Conservation (phyloP, 1,140 invertebrate species). For the Aphaenogaster ashmeadi region DNA sequence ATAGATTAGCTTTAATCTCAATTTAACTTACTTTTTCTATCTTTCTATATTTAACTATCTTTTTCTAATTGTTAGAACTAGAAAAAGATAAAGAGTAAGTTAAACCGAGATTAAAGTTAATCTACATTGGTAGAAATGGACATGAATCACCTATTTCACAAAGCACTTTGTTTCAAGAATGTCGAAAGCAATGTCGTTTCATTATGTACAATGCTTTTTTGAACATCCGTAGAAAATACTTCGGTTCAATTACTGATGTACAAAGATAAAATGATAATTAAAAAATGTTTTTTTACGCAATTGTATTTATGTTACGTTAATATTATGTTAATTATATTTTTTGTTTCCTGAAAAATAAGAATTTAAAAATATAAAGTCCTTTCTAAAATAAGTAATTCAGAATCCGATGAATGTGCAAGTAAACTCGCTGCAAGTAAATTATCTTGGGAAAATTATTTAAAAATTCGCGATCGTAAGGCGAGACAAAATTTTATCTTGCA, state of each 20-base stretch:
- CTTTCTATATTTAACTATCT: no score
- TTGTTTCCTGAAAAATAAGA: neutral
- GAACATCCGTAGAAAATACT: neutral
- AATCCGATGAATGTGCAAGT: neutral
- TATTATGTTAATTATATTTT: neutral
- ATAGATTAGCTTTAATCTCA: no score
- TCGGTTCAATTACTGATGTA: neutral
- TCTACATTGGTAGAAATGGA: no score
- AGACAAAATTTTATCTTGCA: neutral
- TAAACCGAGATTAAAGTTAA: no score
- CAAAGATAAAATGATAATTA: constrained; percentile 1
- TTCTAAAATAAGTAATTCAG: neutral
- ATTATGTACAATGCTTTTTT: neutral
- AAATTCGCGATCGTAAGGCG: neutral
- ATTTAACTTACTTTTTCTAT: no score
- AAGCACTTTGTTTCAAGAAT: neutral
- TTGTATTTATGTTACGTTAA: neutral
- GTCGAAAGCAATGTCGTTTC: neutral
- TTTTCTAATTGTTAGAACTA: no score
- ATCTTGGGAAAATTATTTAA: neutral
- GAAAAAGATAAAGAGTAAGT: no score
- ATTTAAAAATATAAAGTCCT: neutral
- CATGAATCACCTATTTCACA: neutral
- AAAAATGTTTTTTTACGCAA: neutral
- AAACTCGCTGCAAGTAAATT: neutral